Conservation (phyloP, 2,888 invertebrate genomes). For the Gibbula magus region DNA sequence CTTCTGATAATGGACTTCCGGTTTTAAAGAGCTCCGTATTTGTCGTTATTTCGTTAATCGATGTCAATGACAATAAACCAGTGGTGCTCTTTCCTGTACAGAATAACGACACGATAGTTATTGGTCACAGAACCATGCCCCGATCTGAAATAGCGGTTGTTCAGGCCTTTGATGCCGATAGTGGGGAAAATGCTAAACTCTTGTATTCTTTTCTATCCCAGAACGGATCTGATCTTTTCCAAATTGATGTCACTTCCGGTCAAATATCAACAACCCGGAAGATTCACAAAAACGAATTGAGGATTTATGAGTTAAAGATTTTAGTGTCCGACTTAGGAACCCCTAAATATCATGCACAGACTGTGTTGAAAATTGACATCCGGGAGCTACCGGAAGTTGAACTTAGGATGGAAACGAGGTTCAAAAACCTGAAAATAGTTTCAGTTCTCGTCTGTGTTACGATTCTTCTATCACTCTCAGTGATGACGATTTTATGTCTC, state of each 20-base stretch:
- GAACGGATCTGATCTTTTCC: constrained; percentile 34
- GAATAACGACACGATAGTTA: constrained; percentile 38
- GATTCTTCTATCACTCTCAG: constrained; percentile 36
- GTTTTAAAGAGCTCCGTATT: constrained; percentile 36
- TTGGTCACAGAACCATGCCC: constrained; percentile 37
- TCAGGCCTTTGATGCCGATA: constrained; percentile 43
- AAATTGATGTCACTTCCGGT: constrained; percentile 41
- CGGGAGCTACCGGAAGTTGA: not conserved
- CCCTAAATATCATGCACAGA: constrained; percentile 37
- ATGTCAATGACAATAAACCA: constrained; percentile 43
- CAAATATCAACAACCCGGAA: constrained; percentile 34
- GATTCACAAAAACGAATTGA: constrained; percentile 30
- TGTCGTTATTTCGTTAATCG: constrained; percentile 33
- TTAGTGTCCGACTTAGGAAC: constrained; percentile 41
- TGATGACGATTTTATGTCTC: constrained; percentile 38
- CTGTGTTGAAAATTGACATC: constrained; percentile 35
- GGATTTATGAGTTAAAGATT: constrained; percentile 36
- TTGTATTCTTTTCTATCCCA: constrained; percentile 33
- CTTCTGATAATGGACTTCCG: constrained; percentile 37
- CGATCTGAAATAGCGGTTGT: constrained; percentile 40
- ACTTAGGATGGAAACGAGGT: not conserved
- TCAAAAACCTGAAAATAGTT: constrained; percentile 37
- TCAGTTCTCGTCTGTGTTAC: constrained; percentile 44
- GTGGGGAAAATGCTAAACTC: constrained; percentile 39
- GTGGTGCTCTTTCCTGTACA: constrained; percentile 40